phyloP scores from a whole-genome alignment of 2,113 vertebrate genomes.

The Apodemus sylvaticus region DNA sequence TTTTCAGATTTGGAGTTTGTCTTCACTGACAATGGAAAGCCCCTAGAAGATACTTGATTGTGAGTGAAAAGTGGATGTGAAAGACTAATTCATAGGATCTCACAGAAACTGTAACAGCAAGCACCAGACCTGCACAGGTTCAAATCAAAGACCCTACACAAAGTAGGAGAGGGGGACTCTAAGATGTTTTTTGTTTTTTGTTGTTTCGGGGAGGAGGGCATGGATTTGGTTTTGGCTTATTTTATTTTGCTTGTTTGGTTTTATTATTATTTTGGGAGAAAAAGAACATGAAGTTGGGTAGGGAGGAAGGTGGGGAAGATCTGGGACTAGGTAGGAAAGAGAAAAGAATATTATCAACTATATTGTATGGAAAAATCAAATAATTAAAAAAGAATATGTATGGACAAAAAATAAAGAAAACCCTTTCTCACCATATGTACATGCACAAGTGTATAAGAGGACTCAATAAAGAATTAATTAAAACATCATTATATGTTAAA shows the following conservation, averaged over 20 bases:
- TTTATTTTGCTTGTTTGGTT: background rate
- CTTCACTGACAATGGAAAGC: rapidly evolving
- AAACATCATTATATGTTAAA: rapidly evolving
- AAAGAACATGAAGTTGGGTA: background rate
- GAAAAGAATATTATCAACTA: background rate
- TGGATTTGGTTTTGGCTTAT: background rate
- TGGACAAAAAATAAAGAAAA: background rate
- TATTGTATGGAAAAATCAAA: background rate
- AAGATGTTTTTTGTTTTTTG: background rate
- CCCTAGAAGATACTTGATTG: background rate
- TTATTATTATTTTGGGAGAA: background rate
- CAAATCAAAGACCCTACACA: background rate
- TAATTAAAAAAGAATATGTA: background rate
- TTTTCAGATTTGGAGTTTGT: background rate
- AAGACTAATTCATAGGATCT: background rate
- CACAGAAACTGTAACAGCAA: background rate
- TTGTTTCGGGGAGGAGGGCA: background rate
- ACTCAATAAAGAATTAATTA: background rate
- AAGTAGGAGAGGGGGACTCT: background rate
- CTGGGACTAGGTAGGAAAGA: background rate
- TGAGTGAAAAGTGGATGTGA: rapidly evolving
- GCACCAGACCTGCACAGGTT: background rate
- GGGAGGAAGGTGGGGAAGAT: background rate
- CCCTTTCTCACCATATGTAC: background rate
- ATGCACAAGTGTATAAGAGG: background rate